Percentiles rank a stretch among this genome's conserved stretches.
Conservation (phyloP, 2,888 invertebrate genomes). For the Chirona hameri region DNA sequence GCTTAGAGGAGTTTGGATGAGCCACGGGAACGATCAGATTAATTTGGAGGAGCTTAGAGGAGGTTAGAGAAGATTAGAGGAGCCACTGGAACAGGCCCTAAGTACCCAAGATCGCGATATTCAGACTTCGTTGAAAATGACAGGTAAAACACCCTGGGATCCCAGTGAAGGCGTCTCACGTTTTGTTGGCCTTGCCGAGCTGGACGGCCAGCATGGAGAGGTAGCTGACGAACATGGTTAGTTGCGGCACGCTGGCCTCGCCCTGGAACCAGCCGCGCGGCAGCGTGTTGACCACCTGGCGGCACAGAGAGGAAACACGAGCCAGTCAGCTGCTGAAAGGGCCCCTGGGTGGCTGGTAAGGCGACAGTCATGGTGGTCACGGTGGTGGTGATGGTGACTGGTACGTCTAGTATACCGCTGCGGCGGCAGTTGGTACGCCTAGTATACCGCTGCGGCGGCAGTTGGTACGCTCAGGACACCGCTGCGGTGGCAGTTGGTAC, state of each 20-base stretch:
- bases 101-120: background rate
- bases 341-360: background rate
- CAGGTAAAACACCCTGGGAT: too few relatives aligned
- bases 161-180: background rate
- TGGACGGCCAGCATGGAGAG: constrained; percentile 28
- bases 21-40: too few relatives aligned
- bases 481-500: too few relatives aligned
- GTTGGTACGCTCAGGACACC: too few relatives aligned
- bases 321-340: background rate
- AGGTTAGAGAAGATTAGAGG: too few relatives aligned
- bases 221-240: constrained; percentile 29
- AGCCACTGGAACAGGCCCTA: too few relatives aligned
- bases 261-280: constrained; percentile 5
- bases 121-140: background rate
- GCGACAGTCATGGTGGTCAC: background rate
- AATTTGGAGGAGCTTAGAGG: too few relatives aligned
- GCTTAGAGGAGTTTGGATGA: too few relatives aligned
- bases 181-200: background rate
- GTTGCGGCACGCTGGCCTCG: background rate
- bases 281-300: constrained; percentile 1
- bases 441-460: background rate
- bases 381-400: too few relatives aligned
- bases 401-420: background rate
- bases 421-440: too few relatives aligned
- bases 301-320: background rate